Base-by-base conservation (phyloP, 1,140 invertebrate species). In the Sitophilus oryzae region DNA sequence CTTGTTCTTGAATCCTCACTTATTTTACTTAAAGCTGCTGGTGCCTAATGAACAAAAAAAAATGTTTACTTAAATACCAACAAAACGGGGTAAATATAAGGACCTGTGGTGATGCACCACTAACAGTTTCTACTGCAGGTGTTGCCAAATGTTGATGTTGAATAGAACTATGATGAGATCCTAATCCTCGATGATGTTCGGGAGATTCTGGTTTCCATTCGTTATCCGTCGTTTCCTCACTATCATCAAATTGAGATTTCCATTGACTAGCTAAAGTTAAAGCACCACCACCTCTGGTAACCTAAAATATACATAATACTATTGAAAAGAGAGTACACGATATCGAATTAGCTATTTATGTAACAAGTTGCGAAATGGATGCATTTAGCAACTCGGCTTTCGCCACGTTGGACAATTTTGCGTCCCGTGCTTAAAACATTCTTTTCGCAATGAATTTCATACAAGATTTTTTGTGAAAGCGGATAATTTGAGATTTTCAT, bases 171-270 rank as follows among this genome's bases (percentile, higher is more conserved):
- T 45, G 45, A 23, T 50, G 44, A 21, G 49, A 52, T 19, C 46
- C 55, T 4, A 45, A 45, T 16, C 55, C 55, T 6, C 49, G 36
- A 46, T 46, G 79, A 65, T 86, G 83, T 60, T 86, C 84, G 0
- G 84, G 84, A 67, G 83, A 85, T 55, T 93, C 90, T 46, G 85
- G 86, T 69, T 91, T 91, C 88, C 89, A 91, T 69, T 94, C 90
- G 69, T 93, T 91, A 70, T 95, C 91, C 0, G 89, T 91, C 8
- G 84, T 86, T 66, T 91, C 89, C 61, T 94, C 91, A 0, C 90
- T 93, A 68, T 95, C 91, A 67, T 94, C 91, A 66, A 95, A 94
- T 66, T 93, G 90, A 2, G 89, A 93, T 67, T 94, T 93, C 92
- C 92, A 95, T 63, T 93, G 85, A 1, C 89, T 93, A 0, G 89